Percentiles rank a stretch among this genome's conserved stretches.
phyloP scores from a whole-genome alignment of 64 coral and sea anemone genomes.

The Anthopleura sola region DNA sequence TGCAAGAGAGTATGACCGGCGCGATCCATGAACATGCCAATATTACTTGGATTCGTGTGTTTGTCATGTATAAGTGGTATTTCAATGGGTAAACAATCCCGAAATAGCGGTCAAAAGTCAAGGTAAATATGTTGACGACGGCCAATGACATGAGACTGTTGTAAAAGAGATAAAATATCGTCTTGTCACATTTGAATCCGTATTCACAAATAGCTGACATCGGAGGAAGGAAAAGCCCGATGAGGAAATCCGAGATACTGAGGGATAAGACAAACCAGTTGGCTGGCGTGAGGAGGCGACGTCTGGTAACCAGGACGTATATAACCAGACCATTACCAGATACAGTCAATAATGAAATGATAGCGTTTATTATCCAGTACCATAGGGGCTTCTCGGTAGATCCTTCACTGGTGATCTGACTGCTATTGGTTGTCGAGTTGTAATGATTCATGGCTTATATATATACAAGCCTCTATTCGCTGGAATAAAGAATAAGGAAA shows the following conservation, averaged over 20 bases:
- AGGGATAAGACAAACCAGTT: constrained; percentile 61
- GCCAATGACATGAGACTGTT: constrained; percentile 40
- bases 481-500: not conserved
- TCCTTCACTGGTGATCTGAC: not conserved
- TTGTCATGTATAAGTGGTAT: constrained; percentile 9
- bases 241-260: constrained; percentile 54
- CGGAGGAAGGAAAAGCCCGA: constrained; percentile 44
- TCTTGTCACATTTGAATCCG: constrained; percentile 3
- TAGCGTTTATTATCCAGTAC: constrained; percentile 43
- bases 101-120: constrained; percentile 28
- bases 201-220: constrained; percentile 32
- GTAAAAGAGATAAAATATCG: constrained; percentile 19
- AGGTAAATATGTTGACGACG: constrained; percentile 24
- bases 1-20: not conserved
- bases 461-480: not conserved
- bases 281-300: constrained; percentile 40
- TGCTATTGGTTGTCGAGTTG: not conserved
- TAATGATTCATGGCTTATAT: too few species aligned
- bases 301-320: constrained; percentile 44
- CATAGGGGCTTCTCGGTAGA: constrained; percentile 2
- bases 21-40: not conserved
- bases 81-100: constrained; percentile 13
- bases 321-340: constrained; percentile 59
- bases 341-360: constrained; percentile 28
- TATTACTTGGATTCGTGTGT: not conserved